Conservation (phyloP, 1,140 invertebrate species). For the Drosophila mojavensis region DNA sequence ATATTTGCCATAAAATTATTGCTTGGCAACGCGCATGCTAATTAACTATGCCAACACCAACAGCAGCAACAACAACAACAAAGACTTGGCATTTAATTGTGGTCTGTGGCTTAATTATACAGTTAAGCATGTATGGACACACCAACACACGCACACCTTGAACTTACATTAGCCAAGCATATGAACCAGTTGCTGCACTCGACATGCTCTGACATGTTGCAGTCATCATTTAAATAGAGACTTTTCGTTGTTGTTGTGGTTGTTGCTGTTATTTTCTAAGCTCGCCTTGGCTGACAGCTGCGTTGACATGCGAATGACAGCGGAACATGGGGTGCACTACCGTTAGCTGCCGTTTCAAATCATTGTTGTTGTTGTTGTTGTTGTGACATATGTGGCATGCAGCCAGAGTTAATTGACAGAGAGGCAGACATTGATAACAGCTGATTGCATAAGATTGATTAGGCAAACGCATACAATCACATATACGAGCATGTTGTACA, state of each 20-base stretch:
- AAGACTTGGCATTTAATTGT: slow-evolving; percentile 49
- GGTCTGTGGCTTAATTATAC: slow-evolving; percentile 40
- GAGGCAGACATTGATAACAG: slow-evolving; percentile 60
- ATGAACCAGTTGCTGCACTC: slow-evolving; percentile 25
- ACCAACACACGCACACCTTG: slow-evolving; percentile 24
- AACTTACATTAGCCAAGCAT: slow-evolving; percentile 37
- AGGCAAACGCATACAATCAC: background rate
- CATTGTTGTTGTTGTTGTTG: slow-evolving; percentile 3
- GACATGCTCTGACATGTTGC: slow-evolving; percentile 25
- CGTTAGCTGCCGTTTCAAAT: slow-evolving; percentile 6
- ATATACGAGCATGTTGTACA: background rate
- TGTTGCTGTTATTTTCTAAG: slow-evolving; percentile 19
- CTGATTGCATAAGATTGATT: slow-evolving; percentile 47
- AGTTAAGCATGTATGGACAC: slow-evolving; percentile 14
- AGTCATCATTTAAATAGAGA: slow-evolving; percentile 31
- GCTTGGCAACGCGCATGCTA: slow-evolving; percentile 45
- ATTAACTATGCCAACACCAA: slow-evolving; percentile 63
- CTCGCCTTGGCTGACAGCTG: slow-evolving; percentile 47
- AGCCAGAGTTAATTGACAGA: slow-evolving; percentile 54
- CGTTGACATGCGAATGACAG: slow-evolving; percentile 67
- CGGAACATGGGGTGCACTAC: slow-evolving; percentile 56
- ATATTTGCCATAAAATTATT: slow-evolving; percentile 54
- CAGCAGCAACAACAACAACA: slow-evolving; percentile 5
- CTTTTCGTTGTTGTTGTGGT: background rate
- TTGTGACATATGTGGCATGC: slow-evolving; percentile 57